Percentiles rank a stretch among this genome's conserved stretches.
phyloP scores from a whole-genome alignment of 2,113 vertebrate species.

The Condylura cristata region DNA sequence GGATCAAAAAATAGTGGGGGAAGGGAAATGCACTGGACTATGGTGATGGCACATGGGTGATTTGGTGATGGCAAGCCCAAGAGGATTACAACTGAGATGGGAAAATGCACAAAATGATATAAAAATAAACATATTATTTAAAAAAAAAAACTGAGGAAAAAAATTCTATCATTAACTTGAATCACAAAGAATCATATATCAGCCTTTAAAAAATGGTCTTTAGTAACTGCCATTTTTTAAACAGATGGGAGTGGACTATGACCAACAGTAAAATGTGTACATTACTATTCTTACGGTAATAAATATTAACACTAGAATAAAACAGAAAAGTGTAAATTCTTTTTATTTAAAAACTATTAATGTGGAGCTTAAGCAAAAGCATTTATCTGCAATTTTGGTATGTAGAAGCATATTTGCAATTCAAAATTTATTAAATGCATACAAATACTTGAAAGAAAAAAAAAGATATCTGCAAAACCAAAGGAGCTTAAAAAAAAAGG shows the following conservation, averaged over 20 bases:
- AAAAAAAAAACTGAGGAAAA: too few species aligned
- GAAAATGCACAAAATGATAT: too few species aligned
- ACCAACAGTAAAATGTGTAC: conserved; percentile 13
- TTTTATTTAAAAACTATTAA: conserved; percentile 7
- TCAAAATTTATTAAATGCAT: conserved; percentile 27
- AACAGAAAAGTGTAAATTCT: not conserved
- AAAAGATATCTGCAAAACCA: not conserved
- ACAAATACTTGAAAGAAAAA: not conserved
- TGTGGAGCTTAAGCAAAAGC: not conserved
- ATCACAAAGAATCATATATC: not conserved
- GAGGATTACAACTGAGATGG: too few species aligned
- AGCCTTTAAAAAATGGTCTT: not conserved
- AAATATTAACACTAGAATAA: not conserved
- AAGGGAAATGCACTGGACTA: too few species aligned
- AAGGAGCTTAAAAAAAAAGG: not conserved
- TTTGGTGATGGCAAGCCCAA: too few species aligned
- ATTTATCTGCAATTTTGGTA: not conserved
- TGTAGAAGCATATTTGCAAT: not conserved
- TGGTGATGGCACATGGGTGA: too few species aligned
- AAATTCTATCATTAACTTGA: not conserved
- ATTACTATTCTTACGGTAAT: not conserved
- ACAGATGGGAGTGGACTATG: not conserved
- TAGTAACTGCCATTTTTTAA: not conserved
- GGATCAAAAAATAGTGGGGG: too few species aligned
- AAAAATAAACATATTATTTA: too few species aligned